Evolutionary conservation across 1,140 invertebrate species (phyloP), one percentile per base, ranked within the genome.

Genomic region (Bombus vancouverensis): DNA sequence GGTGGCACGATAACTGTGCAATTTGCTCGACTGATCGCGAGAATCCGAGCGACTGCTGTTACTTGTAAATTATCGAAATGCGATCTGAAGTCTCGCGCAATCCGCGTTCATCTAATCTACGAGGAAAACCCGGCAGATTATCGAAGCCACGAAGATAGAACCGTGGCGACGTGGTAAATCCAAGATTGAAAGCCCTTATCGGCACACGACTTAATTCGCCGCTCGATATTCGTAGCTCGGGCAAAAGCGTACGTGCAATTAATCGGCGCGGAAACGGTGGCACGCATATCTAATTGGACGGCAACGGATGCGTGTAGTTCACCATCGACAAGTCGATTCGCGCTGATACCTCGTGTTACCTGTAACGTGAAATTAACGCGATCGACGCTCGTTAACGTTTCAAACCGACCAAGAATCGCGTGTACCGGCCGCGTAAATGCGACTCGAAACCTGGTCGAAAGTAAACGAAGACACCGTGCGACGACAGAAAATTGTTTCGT

Each of bases 231-330:
- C 88, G 79, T 66, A 66, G 88, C 72, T 72, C 62, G 77, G 42
- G 44, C 75, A 80, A 90, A 78, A 80, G 53, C 84, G 81, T 77
- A 84, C 85, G 88, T 57, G 89, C 83, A 87, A 87, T 89, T 75
- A 77, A 72, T 82, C 65, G 68, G 73, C 80, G 42, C 39, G 81
- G 68, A 62, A 83, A 82, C 76, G 83, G 70, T 81, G 62, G 88
- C 71, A 87, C 78, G 89, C 86, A 68, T 87, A 89, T 83, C 87
- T 90, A 90, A 90, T 90, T 87, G 81, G 88, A 87, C 83, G 80
- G 78, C 81, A 89, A 86, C 88, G 81, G 70, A 89, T 76, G 68
- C 57, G 85, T 73, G 83, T 85, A 85, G 62, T 81, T 81, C 62
- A 82, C 84, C 79, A 66, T 82, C 70, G 47, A 86, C 80, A 82